phyloP scores from a whole-genome alignment of 2,888 invertebrate genomes.

The Diarsia mendica region DNA sequence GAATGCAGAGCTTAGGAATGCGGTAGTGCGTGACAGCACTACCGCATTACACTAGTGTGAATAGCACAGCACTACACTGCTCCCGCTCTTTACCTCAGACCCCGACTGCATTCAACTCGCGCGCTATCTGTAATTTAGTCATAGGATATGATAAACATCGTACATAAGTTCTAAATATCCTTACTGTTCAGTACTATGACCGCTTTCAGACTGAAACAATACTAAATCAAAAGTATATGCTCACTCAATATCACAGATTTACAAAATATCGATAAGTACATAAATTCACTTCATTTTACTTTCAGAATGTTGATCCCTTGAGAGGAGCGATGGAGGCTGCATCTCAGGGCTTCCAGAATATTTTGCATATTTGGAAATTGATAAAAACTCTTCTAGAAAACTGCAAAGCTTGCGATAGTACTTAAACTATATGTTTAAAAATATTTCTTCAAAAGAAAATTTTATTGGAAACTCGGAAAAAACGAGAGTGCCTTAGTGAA shows the following conservation, averaged over 20 bases:
- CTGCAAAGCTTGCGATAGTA: background rate
- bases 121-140: no score
- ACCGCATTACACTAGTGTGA: no score
- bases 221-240: background rate
- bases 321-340: constrained; percentile 17
- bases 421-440: constrained; percentile 14
- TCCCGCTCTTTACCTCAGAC: no score
- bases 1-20: no score
- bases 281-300: constrained; percentile 34
- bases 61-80: no score
- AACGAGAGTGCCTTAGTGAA: background rate
- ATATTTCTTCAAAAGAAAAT: background rate
- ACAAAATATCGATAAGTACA: constrained; percentile 18
- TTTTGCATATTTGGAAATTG: constrained; percentile 13
- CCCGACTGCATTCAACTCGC: no score
- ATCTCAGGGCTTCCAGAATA: constrained; percentile 14
- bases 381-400: constrained; percentile 14
- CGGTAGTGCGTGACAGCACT: no score
- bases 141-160: background rate
- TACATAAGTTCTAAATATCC: background rate
- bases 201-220: background rate
- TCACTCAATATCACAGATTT: background rate
- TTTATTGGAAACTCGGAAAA: background rate
- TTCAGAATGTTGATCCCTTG: constrained; percentile 17
- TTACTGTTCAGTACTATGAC: background rate